Percentiles rank a stretch among this genome's conserved stretches.
phyloP scores from a whole-genome alignment of 2,888 invertebrate species.

The Ctena decussata region DNA sequence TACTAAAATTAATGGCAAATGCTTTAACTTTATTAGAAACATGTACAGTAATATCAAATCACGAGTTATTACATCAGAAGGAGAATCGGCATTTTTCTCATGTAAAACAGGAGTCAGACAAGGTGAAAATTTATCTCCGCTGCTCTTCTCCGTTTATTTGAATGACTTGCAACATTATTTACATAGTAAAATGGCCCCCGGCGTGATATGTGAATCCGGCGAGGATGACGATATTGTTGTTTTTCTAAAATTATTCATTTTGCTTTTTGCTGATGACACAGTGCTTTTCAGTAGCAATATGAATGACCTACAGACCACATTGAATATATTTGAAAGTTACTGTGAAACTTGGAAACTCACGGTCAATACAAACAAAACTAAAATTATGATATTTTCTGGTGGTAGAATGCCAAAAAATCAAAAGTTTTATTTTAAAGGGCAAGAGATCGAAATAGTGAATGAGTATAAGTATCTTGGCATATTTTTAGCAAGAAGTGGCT shows the following conservation, averaged over 20 bases:
- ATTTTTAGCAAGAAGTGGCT: background rate
- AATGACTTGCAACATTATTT: constrained; percentile 6
- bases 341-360: constrained; percentile 13
- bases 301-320: constrained; percentile 1
- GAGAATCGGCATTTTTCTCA: background rate
- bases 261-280: constrained; percentile 28
- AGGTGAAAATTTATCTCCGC: constrained; percentile 30
- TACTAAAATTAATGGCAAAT: constrained; percentile 33
- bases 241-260: constrained; percentile 34
- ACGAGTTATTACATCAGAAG: background rate
- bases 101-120: constrained; percentile 1
- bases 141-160: constrained; percentile 21
- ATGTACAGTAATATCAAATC: constrained; percentile 26
- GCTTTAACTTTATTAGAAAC: constrained; percentile 19
- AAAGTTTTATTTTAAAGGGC: background rate
- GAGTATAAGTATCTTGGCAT: background rate
- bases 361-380: background rate
- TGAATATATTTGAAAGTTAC: constrained; percentile 4
- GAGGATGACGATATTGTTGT: background rate
- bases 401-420: background rate
- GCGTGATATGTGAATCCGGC: background rate
- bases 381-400: background rate
- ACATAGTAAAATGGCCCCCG: background rate
- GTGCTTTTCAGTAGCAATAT: background rate
- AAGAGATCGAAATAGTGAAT: background rate